Conservation (phyloP, 2,888 invertebrate genomes). For the Thumatha senex region DNA sequence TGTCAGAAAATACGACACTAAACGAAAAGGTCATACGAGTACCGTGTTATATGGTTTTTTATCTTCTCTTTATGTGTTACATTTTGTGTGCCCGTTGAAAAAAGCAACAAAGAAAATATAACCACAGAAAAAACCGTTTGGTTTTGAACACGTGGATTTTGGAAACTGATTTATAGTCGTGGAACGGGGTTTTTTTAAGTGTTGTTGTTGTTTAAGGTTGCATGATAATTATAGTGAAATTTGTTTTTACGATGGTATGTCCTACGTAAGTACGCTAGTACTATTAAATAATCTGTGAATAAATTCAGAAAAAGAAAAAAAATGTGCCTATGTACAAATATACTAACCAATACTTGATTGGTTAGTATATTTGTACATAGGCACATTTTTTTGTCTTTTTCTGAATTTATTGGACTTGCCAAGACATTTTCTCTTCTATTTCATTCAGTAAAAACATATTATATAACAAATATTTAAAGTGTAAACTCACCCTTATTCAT, state of each 20-base stretch:
- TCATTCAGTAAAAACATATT: too few species aligned
- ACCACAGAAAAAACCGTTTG: constrained; percentile 40
- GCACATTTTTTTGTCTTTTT: too few species aligned
- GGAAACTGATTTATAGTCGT: constrained; percentile 6
- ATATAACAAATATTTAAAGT: too few species aligned
- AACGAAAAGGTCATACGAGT: constrained; percentile 33
- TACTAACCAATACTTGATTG: too few species aligned
- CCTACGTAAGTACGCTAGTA: too few species aligned
- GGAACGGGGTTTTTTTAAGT: constrained; percentile 6
- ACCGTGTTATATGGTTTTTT: constrained; percentile 31
- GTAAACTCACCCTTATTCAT: too few species aligned
- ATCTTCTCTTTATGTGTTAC: constrained; percentile 43
- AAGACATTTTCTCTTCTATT: too few species aligned
- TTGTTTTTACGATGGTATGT: neutral
- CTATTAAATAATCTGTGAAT: too few species aligned
- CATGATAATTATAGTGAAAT: neutral
- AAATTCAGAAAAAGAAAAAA: too few species aligned
- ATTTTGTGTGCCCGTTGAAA: constrained; percentile 50
- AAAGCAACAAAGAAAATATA: constrained; percentile 46
- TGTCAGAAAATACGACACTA: constrained; percentile 16
- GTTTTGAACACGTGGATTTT: constrained; percentile 59
- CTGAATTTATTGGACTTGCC: too few species aligned
- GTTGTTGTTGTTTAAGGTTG: neutral
- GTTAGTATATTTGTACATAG: too few species aligned
- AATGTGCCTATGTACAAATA: too few species aligned